Evolutionary conservation across 2,113 vertebrate species (phyloP).

Genomic region (Tylochromis polylepis): DNA sequence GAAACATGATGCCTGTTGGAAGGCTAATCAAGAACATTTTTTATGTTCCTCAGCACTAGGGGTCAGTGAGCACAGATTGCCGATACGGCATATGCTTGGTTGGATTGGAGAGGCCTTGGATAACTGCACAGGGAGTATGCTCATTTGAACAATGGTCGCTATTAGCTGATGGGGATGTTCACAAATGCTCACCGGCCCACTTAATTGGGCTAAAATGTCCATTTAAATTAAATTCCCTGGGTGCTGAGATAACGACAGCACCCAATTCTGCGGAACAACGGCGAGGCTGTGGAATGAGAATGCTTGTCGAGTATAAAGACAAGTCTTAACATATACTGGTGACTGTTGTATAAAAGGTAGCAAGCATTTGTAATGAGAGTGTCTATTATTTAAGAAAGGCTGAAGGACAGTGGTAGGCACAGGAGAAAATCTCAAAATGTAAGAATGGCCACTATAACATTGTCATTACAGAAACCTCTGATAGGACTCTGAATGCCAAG

Average conservation of each 20-base stretch:
- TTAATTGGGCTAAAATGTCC: slow-evolving; percentile 75
- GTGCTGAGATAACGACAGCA: slow-evolving; percentile 62
- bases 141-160: slow-evolving; percentile 64
- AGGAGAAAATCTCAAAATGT: neutral
- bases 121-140: slow-evolving; percentile 51
- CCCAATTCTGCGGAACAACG: slow-evolving; percentile 23
- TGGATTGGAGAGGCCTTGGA: slow-evolving; percentile 17
- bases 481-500: slow-evolving; percentile 7
- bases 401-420: neutral
- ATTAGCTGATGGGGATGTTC: slow-evolving; percentile 71
- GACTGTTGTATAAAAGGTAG: neutral
- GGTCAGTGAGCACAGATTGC: slow-evolving; percentile 48
- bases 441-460: slow-evolving; percentile 10
- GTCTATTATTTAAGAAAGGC: slow-evolving; percentile 42
- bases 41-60: slow-evolving; percentile 7
- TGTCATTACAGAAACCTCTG: slow-evolving; percentile 12
- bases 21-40: slow-evolving; percentile 36
- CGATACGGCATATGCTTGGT: slow-evolving; percentile 39
- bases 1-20: neutral
- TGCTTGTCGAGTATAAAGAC: slow-evolving; percentile 1
- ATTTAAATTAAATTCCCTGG: slow-evolving; percentile 66
- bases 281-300: slow-evolving; percentile 10
- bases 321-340: neutral
- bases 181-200: slow-evolving; percentile 55
- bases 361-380: neutral